Conservation (phyloP, 2,888 invertebrate species). For the Sphaerolaimus hirsutus region DNA sequence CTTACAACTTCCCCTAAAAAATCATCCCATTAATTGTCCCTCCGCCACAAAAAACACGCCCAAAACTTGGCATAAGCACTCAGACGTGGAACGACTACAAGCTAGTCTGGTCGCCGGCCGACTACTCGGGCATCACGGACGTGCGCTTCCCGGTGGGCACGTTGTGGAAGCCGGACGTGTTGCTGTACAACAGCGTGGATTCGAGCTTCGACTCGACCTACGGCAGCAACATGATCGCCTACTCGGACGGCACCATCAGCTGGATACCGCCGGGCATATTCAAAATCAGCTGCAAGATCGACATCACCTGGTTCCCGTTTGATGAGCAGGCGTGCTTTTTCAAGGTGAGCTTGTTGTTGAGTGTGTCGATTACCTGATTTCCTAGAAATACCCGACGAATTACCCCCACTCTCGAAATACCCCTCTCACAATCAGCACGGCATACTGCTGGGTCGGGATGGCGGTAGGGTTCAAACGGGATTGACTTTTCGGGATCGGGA, state of each 20-base stretch:
- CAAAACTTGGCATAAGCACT: background rate
- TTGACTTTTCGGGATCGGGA: no score
- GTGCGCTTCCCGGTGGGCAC: conserved; percentile 75
- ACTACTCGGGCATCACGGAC: conserved; percentile 76
- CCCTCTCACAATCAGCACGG: background rate
- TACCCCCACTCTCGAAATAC: no score
- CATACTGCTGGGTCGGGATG: background rate
- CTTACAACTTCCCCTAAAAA: no score
- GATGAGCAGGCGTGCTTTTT: conserved; percentile 48
- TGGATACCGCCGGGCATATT: conserved; percentile 60
- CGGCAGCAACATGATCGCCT: conserved; percentile 85
- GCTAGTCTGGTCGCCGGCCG: conserved; percentile 76
- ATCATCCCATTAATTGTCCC: no score
- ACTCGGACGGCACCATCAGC: conserved; percentile 73
- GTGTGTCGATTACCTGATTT: conserved; percentile 4
- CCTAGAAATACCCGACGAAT: background rate
- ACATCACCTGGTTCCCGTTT: conserved; percentile 97
- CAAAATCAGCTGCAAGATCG: conserved; percentile 53
- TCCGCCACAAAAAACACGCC: background rate
- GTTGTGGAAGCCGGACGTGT: conserved; percentile 89
- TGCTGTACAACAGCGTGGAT: conserved; percentile 98
- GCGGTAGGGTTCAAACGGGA: no score
- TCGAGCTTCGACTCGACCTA: conserved; percentile 94
- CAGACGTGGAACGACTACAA: conserved; percentile 96
- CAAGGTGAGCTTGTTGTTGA: no score